Percentiles rank a stretch among this genome's conserved stretches.
Evolutionary conservation across 2,888 invertebrate species (phyloP).

Genomic region (Ectropis crepuscularia): DNA sequence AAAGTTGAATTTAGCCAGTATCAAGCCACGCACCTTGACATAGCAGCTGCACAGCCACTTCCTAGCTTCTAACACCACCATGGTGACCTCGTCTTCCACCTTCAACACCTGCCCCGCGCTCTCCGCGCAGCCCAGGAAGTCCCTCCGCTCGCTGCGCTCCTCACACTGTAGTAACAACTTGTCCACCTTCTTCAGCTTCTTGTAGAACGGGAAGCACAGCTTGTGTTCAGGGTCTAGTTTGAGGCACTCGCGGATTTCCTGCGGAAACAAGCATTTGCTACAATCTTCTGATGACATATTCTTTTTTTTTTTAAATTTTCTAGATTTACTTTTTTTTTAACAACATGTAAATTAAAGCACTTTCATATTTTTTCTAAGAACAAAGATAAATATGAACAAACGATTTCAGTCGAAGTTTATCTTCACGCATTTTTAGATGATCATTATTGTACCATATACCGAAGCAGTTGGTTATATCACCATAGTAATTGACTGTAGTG

Average conservation of each 20-base stretch:
- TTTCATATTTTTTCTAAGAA: too few species aligned
- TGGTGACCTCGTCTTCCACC: constrained; percentile 88
- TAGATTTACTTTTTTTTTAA: too few species aligned
- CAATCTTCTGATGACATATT: too few species aligned
- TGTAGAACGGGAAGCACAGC: constrained; percentile 97
- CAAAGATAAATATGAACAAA: too few species aligned
- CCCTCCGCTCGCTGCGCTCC: constrained; percentile 83
- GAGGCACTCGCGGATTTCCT: constrained; percentile 97
- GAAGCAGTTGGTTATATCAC: too few species aligned
- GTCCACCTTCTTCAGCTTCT: constrained; percentile 96
- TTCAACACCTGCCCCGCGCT: constrained; percentile 88
- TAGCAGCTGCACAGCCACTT: constrained; percentile 93
- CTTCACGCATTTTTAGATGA: too few species aligned
- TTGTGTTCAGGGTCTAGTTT: constrained; percentile 99
- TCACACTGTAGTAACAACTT: constrained; percentile 90
- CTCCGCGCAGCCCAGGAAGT: constrained; percentile 88
- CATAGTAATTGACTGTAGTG: too few species aligned
- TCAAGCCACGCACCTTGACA: constrained; percentile 68
- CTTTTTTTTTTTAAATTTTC: too few species aligned
- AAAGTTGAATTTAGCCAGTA: too few species aligned
- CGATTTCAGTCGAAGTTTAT: too few species aligned
- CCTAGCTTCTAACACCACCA: constrained; percentile 90
- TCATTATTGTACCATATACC: too few species aligned
- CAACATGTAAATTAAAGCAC: too few species aligned
- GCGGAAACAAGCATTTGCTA: constrained; percentile 15